phyloP scores from a whole-genome alignment of 2,888 invertebrate genomes.

The Mimumesa dahlbomi region DNA sequence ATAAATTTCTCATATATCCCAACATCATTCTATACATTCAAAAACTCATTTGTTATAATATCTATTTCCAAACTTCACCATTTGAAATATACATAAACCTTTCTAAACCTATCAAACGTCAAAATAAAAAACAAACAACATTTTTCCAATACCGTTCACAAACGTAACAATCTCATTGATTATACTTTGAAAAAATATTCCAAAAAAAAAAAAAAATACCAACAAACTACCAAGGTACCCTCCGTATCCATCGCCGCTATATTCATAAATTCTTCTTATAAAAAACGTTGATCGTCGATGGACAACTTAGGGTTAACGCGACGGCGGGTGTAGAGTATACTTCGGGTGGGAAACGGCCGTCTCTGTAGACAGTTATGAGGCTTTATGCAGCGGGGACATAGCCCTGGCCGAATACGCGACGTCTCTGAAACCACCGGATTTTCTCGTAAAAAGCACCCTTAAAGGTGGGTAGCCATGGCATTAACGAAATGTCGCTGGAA shows the following conservation, averaged over 20 bases:
- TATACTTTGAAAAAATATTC: not conserved
- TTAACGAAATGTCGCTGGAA: constrained; percentile 75
- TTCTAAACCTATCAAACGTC: too few species aligned
- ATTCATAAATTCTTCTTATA: too few species aligned
- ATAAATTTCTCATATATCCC: too few species aligned
- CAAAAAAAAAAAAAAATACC: not conserved
- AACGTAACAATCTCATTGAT: not conserved
- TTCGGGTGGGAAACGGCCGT: not conserved
- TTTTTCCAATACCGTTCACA: not conserved
- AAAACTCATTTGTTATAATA: too few species aligned
- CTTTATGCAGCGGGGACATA: constrained; percentile 10
- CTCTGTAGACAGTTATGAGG: constrained; percentile 15
- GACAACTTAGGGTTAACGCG: too few species aligned
- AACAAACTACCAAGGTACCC: too few species aligned
- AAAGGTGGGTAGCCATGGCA: constrained; percentile 71
- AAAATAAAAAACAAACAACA: too few species aligned
- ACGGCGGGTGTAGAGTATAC: not conserved
- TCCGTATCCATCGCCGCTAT: too few species aligned
- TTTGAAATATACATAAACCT: too few species aligned
- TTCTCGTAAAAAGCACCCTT: constrained; percentile 73
- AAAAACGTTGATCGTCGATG: not conserved
- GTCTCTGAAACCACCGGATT: constrained; percentile 64
- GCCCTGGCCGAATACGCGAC: constrained; percentile 15
- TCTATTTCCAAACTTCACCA: too few species aligned
- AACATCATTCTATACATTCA: too few species aligned